These are phyloP conservation scores for Meloidogyne floridensis DNA, from an alignment of 1,140 invertebrate species.

Conservation along the genomic window DNA sequence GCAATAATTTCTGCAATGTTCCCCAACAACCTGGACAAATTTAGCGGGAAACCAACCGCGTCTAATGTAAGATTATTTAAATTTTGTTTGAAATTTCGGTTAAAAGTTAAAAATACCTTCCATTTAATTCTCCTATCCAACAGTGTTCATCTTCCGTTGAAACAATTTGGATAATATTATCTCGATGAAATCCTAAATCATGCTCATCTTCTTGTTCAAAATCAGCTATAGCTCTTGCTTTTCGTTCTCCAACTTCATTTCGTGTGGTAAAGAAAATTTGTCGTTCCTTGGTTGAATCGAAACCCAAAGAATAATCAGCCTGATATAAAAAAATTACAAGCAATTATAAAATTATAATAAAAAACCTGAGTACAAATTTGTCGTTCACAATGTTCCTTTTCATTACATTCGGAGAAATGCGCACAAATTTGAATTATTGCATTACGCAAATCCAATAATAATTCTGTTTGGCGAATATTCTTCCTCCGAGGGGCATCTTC, in stretches of 20 bases:
- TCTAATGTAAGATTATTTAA: neutral
- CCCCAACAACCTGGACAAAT: constrained; percentile 77
- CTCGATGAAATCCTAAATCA: constrained; percentile 83
- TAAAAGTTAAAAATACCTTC: constrained; percentile 69
- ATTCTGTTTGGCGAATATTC: constrained; percentile 89
- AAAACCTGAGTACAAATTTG: constrained; percentile 52
- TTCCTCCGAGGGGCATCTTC: constrained; percentile 78
- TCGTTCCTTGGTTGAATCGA: constrained; percentile 77
- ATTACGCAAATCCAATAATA: constrained; percentile 88
- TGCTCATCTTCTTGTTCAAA: constrained; percentile 98
- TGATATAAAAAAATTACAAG: constrained; percentile 20
- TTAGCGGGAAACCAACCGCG: constrained; percentile 96
- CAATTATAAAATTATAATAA: neutral
- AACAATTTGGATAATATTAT: constrained; percentile 73
- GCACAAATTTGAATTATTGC: constrained; percentile 84
- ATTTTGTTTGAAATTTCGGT: neutral
- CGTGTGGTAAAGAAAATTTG: constrained; percentile 89
- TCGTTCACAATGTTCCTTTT: constrained; percentile 43
- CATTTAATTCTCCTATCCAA: constrained; percentile 98
- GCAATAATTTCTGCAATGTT: constrained; percentile 90
- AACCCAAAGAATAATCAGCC: constrained; percentile 39
- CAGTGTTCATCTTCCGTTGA: constrained; percentile 98
- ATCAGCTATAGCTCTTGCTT: constrained; percentile 92
- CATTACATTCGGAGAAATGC: constrained; percentile 75
- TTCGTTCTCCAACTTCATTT: constrained; percentile 76